phyloP scores from a whole-genome alignment of 2,797 vertebrate species.

The Spinus olivaceus region DNA sequence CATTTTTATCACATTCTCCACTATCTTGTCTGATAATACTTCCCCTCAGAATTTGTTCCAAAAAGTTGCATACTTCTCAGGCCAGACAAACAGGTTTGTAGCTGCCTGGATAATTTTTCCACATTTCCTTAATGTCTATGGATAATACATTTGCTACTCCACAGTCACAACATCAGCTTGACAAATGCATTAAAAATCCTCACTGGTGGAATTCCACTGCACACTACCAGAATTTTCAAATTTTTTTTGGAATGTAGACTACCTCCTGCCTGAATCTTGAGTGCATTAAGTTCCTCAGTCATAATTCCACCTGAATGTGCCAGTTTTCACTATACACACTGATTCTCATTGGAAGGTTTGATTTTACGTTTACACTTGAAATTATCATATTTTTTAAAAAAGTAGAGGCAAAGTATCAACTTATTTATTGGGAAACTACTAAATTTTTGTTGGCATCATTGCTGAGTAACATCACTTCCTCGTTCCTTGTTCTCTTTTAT shows the following conservation, averaged over 20 bases:
- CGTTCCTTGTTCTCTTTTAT: conserved; percentile 43
- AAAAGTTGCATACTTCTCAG: conserved; percentile 1
- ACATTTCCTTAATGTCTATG: not conserved
- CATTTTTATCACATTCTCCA: conserved; percentile 22
- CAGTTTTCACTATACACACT: not conserved
- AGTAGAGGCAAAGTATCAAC: not conserved
- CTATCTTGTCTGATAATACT: conserved; percentile 11
- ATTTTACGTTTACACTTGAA: conserved; percentile 8
- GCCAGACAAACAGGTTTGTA: conserved; percentile 32
- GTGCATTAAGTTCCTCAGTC: not conserved
- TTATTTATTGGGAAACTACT: not conserved
- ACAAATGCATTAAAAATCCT: conserved; percentile 37
- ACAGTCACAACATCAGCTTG: conserved; percentile 33
- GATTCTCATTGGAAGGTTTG: not conserved
- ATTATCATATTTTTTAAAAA: conserved; percentile 15
- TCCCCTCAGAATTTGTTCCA: conserved; percentile 20
- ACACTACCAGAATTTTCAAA: not conserved
- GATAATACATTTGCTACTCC: conserved; percentile 25
- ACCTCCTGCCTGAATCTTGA: conserved; percentile 21
- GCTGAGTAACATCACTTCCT: conserved; percentile 25
- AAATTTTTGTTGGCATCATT: not conserved
- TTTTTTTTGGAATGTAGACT: not conserved
- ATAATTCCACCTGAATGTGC: not conserved
- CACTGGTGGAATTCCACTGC: conserved; percentile 20
- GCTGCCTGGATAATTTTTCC: conserved; percentile 27